Base-by-base conservation (phyloP, 2,113 vertebrate species). In the Hepsetus odoe region DNA sequence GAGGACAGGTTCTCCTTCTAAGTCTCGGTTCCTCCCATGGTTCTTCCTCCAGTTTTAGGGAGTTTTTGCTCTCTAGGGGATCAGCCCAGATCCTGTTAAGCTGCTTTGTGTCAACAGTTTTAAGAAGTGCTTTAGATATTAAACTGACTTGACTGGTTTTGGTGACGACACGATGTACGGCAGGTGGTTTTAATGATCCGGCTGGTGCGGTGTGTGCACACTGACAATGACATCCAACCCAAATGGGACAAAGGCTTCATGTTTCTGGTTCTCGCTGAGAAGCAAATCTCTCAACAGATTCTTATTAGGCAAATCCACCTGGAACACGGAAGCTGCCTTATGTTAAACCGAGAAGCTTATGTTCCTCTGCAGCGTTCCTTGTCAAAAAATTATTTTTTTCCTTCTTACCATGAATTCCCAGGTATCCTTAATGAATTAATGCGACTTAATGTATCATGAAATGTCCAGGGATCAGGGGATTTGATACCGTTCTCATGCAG, bases 361-460 rank as follows among this genome's bases (percentile, higher is more conserved):
- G 68, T 74, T 71, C 67, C 26, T 61, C 33, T 30, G 26, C 51
- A 67, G 74, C 55, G 59, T 42, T 72, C n/a, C 62, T 42, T 58
- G 28, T 38, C 68, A 44, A 22, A 11, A 67, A 74, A 44, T 55
- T 76, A 71, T 82, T 83, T 82, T 80, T 38, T 65, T 81, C 75
- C 46, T 62, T 53, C 42, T 61, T 71, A 59, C 62, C 74, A 74
- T 72, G 28, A 76, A 67, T 85, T 81, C 73, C 71, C 64, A 85
- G 80, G 67, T 82, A 67, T 69, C 72, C 40, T 38, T 35, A 81
- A 76, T 76, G 76, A 86, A 85, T 85, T 86, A 85, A 77, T 84
- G 61, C 56, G 76, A 80, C 67, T 83, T 83, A 85, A 84, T 82
- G 82, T 82, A 79, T 85, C 73, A 80, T 77, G 66, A 83, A 84